Evolutionary conservation across 2,797 vertebrate species (phyloP), one percentile per base, ranked within the genome.

Genomic region (Tympanoctomys barrerae): DNA sequence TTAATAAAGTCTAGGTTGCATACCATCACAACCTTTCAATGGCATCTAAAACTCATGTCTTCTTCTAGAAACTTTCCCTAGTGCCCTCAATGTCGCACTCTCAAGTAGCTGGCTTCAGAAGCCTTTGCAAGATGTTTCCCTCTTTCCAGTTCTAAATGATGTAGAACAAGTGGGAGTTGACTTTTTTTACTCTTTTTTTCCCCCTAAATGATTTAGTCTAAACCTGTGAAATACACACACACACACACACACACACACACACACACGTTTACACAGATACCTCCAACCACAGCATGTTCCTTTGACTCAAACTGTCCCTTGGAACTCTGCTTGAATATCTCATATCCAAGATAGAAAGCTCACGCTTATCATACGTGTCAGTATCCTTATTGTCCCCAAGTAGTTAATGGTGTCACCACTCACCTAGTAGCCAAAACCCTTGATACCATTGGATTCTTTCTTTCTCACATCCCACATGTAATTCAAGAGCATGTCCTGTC

Each of bases 201-300:
- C 89, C 31, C 31, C 54, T 66, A 91, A 92, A 87, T 89, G 26
- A 89, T 68, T 94, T 78, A 39, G 87, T 70, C n/a, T 54, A 94
- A 36, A 52, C 52, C 4, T 2, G 21, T 52, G 10, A 42, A 87
- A 42, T 81, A 77, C 75, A 52, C 49, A 52, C 49, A 14, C 52
- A 77, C 75, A 42, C 42, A 42, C 42, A 42, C 42, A 42, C 42
- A 42, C 42, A 42, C 42, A 28, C 91, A 75, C 7, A 46, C 14
- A 78, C 22, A 24, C 46, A 42, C 77, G 64, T 31, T 39, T 52
- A 33, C 64, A 73, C 42, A 88, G 77, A 83, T 62, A 81, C 71
- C 68, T 89, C 64, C 26, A 86, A 89, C n/a, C 3, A 52, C 0
- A 82, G 24, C 0, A 18, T 73, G 24, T 93, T 52, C 19, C 84